Evolutionary conservation across 2,113 vertebrate genomes (phyloP), one percentile per base, ranked within the genome.

Genomic region (Embiotoca jacksoni): DNA sequence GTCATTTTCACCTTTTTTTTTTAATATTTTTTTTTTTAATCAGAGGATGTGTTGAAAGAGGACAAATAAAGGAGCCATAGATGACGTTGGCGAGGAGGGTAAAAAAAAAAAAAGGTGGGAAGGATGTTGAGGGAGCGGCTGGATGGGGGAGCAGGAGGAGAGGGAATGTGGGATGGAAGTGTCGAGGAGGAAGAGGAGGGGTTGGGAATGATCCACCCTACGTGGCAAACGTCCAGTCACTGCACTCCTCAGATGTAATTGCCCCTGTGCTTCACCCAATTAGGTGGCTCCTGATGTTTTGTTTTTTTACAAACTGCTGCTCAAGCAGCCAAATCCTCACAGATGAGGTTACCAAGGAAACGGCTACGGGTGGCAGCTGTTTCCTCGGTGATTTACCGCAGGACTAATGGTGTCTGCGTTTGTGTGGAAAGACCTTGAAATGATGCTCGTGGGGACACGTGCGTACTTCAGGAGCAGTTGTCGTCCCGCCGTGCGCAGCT

Each of bases 361-460:
- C 92, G 61, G 80, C 75, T 74, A 82, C 72, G 90, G 88, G 90
- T 89, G 91, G 91, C 92, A 91, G 91, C 85, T 92, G 93, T 93
- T 94, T 91, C 93, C 91, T 82, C 91, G 94, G 92, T 91, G 92
- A 94, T 90, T 85, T 90, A 87, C 81, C 67, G 73, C 76, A 89
- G 88, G 85, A 88, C 72, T 66, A 70, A 62, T 78, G 65, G 76
- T 78, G 86, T 80, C 80, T 87, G 69, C 71, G 84, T 72, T 77
- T 52, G 52, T 35, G 62, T 7, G 32, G 39, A 35, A 63, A 65
- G 71, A 78, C 73, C 82, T 81, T 86, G 73, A 73, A 74, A 57
- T 56, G 47, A 54, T 70, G 81, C 46, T 79, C 30, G 16, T 33
- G 44, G 53, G 44, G 37, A 57, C 52, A 59, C 71, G 70, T n/a